Base-by-base conservation (phyloP, 2,797 vertebrate genomes). In the Carcharodon carcharias region DNA sequence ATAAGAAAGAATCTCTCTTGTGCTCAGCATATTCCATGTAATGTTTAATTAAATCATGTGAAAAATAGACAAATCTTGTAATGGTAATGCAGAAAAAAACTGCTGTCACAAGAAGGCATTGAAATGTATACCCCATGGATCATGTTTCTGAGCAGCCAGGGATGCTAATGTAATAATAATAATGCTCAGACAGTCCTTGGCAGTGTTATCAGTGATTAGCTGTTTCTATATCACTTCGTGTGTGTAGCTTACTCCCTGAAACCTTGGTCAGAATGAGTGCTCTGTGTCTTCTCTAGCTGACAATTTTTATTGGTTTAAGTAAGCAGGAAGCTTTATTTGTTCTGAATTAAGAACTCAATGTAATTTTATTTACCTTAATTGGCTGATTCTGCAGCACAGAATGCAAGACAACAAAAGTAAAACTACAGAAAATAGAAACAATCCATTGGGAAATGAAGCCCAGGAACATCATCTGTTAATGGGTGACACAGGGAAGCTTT, bases 111-210 rank as follows among this genome's bases (percentile, higher is more conserved):
- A 40, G 11, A 93, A 23, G n/a, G 23, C 40, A 65, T 93, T 93
- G 91, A 93, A 45, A 93, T 93, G 61, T 28, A 67, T 91, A 40
- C 61, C n/a, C 18, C 61, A 40, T 67, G 63, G 91, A 11, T 93
- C 35, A 40, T 61, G 89, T 92, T 91, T 63, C 58, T 21, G 35
- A 61, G n/a, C 91, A 40, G 91, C 61, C 18, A 65, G 61, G 40
- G n/a, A 93, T 23, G 61, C 61, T 67, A 67, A 45, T 3, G 7
- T 93, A 65, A 45, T 93, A 63, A 92, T n/a, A 63, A 92, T 92
- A 67, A 93, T 23, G n/a, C 63, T 93, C 91, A 67, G 91, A 67
- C 91, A 40, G 63, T 40, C 91, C 91, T 93, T 93, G 91, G n/a
- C 63, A 45, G 61, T n/a, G 58, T 65, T 65, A 92, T 92, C 89